These are phyloP conservation scores for Mormyrus proboscirostris DNA, from an alignment of 2,797 vertebrate species.

Conservation along the genomic window DNA sequence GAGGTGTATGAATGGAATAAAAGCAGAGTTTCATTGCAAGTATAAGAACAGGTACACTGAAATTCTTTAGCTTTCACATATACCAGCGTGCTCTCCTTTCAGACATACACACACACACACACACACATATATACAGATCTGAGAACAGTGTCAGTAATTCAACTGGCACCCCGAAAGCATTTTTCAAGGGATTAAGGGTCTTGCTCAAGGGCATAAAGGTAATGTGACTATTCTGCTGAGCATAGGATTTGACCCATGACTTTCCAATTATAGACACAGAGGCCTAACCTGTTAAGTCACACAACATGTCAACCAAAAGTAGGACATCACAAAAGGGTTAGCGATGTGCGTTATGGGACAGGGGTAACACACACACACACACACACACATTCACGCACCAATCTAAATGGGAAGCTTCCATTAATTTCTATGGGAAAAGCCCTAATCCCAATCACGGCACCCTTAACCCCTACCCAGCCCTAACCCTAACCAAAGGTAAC, in stretches of 20 bases:
- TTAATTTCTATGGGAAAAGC: neutral
- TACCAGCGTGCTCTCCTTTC: neutral
- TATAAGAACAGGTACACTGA: neutral
- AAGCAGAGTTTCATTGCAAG: neutral
- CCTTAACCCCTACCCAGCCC: neutral
- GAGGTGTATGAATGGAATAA: neutral
- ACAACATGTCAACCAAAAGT: neutral
- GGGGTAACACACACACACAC: neutral
- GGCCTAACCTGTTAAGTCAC: neutral
- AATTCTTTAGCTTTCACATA: neutral
- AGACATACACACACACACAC: neutral
- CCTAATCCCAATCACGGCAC: neutral
- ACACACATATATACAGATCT: neutral
- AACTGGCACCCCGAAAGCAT: neutral
- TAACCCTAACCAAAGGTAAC: neutral
- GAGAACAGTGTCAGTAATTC: neutral
- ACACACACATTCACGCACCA: neutral
- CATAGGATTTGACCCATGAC: neutral
- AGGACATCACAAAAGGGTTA: neutral
- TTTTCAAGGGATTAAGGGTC: neutral
- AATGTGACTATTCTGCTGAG: neutral
- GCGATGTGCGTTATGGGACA: neutral
- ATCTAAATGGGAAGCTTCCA: neutral
- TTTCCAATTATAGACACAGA: neutral
- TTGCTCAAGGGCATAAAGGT: neutral